Evolutionary conservation across 2,888 invertebrate genomes (phyloP).

Genomic region (Luperina nickerlii): DNA sequence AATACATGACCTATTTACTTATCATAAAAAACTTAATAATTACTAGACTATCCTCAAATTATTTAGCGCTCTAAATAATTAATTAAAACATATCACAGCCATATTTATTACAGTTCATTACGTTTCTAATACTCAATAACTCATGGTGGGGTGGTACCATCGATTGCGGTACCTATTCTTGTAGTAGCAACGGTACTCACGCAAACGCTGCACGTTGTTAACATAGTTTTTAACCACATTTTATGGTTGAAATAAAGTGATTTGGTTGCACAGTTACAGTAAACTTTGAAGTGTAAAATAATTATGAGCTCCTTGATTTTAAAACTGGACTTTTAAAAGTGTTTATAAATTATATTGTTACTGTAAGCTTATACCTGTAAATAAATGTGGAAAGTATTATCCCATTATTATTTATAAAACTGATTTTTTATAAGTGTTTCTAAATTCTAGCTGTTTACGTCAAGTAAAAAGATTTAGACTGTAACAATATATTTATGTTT

Average conservation of each 20-base stretch:
- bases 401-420: background rate
- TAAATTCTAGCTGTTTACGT: no score
- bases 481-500: background rate
- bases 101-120: constrained; percentile 40
- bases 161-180: constrained; percentile 77
- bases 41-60: background rate
- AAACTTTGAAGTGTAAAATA: background rate
- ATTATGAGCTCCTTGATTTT: background rate
- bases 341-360: background rate
- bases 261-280: constrained; percentile 50
- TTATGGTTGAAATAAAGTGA: constrained; percentile 36
- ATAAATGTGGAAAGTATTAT: background rate
- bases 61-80: constrained; percentile 8
- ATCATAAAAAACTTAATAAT: background rate
- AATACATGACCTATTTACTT: background rate
- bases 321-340: background rate
- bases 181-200: constrained; percentile 77
- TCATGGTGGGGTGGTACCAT: constrained; percentile 62
- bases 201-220: constrained; percentile 69
- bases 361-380: background rate
- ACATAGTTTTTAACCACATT: constrained; percentile 45
- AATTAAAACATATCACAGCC: constrained; percentile 3
- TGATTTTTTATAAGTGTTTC: background rate
- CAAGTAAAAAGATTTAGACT: background rate
- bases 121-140: constrained; percentile 60